Evolutionary conservation across 2,797 vertebrate species (phyloP).

Genomic region (Sebastes wilsoni): DNA sequence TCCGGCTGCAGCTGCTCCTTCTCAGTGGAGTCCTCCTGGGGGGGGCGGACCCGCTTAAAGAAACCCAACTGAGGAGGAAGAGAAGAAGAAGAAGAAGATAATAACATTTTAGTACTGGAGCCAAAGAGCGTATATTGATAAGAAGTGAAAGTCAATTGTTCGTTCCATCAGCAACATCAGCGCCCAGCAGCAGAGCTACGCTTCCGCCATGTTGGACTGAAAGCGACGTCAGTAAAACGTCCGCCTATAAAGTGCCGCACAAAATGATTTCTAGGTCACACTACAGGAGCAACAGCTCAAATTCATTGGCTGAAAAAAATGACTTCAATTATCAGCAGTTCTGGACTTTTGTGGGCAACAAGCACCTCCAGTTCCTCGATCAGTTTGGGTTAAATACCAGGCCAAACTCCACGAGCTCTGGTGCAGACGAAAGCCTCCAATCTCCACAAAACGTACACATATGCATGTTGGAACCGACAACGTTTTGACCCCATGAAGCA

Average conservation of each 20-base stretch:
- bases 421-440: not conserved
- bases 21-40: conserved; percentile 92
- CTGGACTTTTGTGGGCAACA: conserved; percentile 13
- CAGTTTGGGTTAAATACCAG: not conserved
- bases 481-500: not conserved
- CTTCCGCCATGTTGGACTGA: too few relatives aligned
- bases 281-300: not conserved
- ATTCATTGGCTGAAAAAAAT: not conserved
- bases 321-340: conserved; percentile 34
- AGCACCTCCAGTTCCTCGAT: not conserved
- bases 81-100: not conserved
- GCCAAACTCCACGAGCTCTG: not conserved
- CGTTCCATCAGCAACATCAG: too few relatives aligned
- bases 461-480: not conserved
- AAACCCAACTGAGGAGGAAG: conserved; percentile 88
- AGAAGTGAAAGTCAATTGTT: too few relatives aligned
- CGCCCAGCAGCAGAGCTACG: too few relatives aligned
- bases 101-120: too few relatives aligned
- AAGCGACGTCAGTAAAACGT: too few relatives aligned
- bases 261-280: not conserved
- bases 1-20: conserved; percentile 96
- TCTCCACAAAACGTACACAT: not conserved
- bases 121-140: too few relatives aligned
- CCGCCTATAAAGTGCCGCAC: too few relatives aligned
- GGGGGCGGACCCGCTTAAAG: conserved; percentile 96